These are phyloP conservation scores for Diploptera punctata DNA, from an alignment of 2,888 invertebrate genomes.

Conservation along the genomic window DNA sequence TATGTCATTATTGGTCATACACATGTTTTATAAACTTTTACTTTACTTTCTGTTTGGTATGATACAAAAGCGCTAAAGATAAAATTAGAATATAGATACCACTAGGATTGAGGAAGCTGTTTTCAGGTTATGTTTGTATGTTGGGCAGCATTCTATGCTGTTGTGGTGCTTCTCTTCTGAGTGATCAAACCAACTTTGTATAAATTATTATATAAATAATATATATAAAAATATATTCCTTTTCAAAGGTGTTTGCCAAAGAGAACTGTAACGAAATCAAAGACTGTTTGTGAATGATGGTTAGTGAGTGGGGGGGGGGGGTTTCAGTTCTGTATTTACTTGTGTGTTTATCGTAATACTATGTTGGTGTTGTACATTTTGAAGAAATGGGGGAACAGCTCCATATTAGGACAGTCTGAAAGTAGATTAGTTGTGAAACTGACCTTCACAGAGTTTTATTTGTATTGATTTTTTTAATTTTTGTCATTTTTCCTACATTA, in stretches of 20 bases:
- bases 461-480: too few species aligned
- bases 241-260: constrained; percentile 28
- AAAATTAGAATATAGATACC: too few species aligned
- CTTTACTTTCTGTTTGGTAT: too few species aligned
- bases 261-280: constrained; percentile 28
- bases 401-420: neutral
- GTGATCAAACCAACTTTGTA: neutral
- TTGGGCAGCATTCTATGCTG: neutral
- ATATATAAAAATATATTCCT: constrained; percentile 12
- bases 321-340: constrained; percentile 20
- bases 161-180: constrained; percentile 18
- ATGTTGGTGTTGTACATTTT: constrained; percentile 20
- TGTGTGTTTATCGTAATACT: constrained; percentile 9
- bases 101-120: neutral
- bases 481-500: too few species aligned
- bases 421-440: too few species aligned
- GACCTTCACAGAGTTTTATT: too few species aligned
- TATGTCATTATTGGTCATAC: too few species aligned
- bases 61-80: too few species aligned
- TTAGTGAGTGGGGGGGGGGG: constrained; percentile 16
- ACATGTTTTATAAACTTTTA: too few species aligned
- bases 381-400: neutral
- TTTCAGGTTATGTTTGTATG: constrained; percentile 9
- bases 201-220: constrained; percentile 15
- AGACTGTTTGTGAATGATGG: constrained; percentile 31